Conservation (phyloP, 2,113 vertebrate species). For the Engystomops pustulosus region DNA sequence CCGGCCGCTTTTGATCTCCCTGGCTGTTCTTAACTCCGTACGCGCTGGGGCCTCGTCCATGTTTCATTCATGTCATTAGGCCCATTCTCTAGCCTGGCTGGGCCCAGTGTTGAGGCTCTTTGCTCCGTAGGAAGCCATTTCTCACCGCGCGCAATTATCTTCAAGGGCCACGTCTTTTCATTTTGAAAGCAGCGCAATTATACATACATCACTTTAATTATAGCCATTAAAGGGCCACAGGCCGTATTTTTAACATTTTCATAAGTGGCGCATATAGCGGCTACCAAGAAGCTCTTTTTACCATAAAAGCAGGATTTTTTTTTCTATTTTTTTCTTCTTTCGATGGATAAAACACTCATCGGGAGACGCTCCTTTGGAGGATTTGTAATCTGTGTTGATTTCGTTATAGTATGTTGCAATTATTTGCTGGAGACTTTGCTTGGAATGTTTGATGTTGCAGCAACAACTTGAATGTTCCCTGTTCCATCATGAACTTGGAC, state of each 20-base stretch:
- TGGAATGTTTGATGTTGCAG: too few relatives aligned
- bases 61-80: conserved; percentile 44
- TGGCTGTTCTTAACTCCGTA: not conserved
- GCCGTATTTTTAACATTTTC: conserved; percentile 4
- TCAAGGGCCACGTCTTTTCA: conserved; percentile 39
- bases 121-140: conserved; percentile 34
- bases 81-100: not conserved
- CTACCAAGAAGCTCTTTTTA: not conserved
- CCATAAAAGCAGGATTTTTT: not conserved
- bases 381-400: too few relatives aligned
- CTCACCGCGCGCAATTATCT: conserved; percentile 42
- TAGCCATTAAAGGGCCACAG: conserved; percentile 35
- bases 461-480: too few relatives aligned
- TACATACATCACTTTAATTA: conserved; percentile 48
- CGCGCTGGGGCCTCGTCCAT: not conserved
- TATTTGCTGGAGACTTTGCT: too few relatives aligned
- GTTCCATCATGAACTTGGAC: too few relatives aligned
- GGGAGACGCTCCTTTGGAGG: too few relatives aligned
- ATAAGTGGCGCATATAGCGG: conserved; percentile 8
- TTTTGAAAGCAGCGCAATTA: conserved; percentile 42
- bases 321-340: not conserved
- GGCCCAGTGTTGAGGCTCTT: conserved; percentile 11
- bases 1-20: conserved; percentile 8
- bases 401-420: too few relatives aligned
- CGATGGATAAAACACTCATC: too few relatives aligned